Evolutionary conservation across 1,140 invertebrate genomes (phyloP), one percentile per base, ranked within the genome.

Genomic region (Diorhabda carinulata): DNA sequence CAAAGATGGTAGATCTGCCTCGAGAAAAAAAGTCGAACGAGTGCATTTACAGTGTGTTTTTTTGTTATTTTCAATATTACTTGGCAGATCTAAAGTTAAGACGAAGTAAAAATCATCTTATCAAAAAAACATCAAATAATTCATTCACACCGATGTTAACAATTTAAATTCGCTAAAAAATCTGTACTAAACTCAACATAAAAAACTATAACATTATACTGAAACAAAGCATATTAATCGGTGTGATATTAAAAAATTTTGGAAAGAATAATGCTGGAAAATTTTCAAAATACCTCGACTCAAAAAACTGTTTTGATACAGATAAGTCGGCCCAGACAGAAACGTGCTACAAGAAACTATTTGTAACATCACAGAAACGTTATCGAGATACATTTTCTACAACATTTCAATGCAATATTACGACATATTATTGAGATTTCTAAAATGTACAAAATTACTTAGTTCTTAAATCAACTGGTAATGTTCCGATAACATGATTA

Each of bases 371-470:
- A 57, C 64, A 65, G 64, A 65, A 65, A 65, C 64, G 52, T 65
- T 65, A 47, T 41, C 0, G n/a, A 65, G 40, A 57, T 3, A 58
- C 3, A 40, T 57, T 57, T n/a, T 9, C 40, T 41, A 43, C 44
- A 65, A 65, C 56, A 65, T 65, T 65, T 65, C 64, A n/a, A 65
- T 65, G 64, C 64, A 57, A 65, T 65, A 65, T 65, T 65, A 65
- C 64, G 25, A 25, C 25, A 25, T 25, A 25, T 25, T 25, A 25
- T 1, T 25, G 25, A 25, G 25, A 25, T 25, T 25, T 25, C 25
- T 25, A 25, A 25, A 25, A 25, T 25, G 25, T 25, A 25, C 25
- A 25, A 25, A 25, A 25, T 25, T 25, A 25, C 25, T 0, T 25
- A 25, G 25, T 25, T 1, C 25, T 25, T 25, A 25, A 25, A 25